Evolutionary conservation across 2,888 invertebrate species (phyloP), one percentile per base, ranked within the genome.

Genomic region (Auanema freiburgensis): DNA sequence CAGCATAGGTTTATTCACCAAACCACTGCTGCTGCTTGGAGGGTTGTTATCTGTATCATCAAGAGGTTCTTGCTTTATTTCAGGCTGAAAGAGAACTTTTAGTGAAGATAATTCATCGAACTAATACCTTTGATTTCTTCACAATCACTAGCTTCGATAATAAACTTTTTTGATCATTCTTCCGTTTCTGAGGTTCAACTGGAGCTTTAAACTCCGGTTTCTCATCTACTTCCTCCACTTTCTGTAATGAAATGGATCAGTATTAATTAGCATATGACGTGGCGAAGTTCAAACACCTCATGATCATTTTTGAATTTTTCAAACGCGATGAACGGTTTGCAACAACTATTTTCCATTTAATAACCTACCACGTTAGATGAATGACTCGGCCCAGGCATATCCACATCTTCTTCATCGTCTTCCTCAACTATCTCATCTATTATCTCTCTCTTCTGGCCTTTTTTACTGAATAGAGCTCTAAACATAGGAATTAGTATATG

Each of bases 391-490:
- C 59, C 46, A 52, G 60, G 49, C 61, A 61, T 3, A 61, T 42
- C 8, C 1, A 57, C 58, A 57, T 60, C 57, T 41, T 40, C 51
- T n/a, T 57, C 52, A 14, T 46, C 57, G 14, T 69, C 67, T 14
- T 69, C 69, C 16, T 71, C 70, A 21, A 72, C 72, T 2, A 69
- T 73, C 14, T 76, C 76, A 24, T 71, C 74, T 25, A 77, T 65
- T 33, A 79, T 62, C 43, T 10, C 79, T 79, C 12, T 76, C 73
- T n/a, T 65, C 66, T 8, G 59, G 67, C 46, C 46, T 33, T 33
- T 33, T 5, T 16, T 23, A 53, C 11, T 59, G 57, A 24, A 60
- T 53, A 8, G 60, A 25, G 10, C 60, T 53, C 44, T 65, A 57
- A 21, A 65, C 33, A 16, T 46, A 50, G 4, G 24, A 24, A 12